Base-by-base conservation (phyloP, 2,113 vertebrate genomes). In the Plotosus lineatus region DNA sequence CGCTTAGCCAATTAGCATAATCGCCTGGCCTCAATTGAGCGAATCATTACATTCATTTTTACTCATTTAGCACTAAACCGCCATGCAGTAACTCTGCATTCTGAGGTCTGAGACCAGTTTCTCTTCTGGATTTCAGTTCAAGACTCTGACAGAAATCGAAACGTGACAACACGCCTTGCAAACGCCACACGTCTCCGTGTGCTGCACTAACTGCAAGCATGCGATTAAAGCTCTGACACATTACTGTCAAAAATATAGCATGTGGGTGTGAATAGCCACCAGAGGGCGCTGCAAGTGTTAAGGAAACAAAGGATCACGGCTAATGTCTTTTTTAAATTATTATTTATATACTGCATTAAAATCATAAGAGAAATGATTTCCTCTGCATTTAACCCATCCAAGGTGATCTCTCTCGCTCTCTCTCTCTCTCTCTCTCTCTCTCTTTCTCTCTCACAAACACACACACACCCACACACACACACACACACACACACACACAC, bases 1-100 rank as follows among this genome's bases (percentile, higher is more conserved):
- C n/a, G 15, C 63, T 55, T 28, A 79, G 77, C 7, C 51, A 69
- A 79, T 69, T 69, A 69, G 36, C 65, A 56, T 69, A 53, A 79
- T 50, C 6, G 36, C n/a, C 48, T 6, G 1, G 36, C 53, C 33
- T 78, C 60, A 69, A 69, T 69, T 26, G 46, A 56, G 63, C 77
- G 42, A 44, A 69, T 44, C 63, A 55, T 79, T 79, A 56, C 51
- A 69, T 42, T 38, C 36, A 31, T 56, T 69, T 79, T 51, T 40
- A 28, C n/a, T 38, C 19, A 14, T 68, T 69, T 55, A 31, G 55
- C n/a, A 40, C 63, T 28, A 19, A 68, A 40, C 33, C 50, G 38
- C 77, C 4, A 8, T 28, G 55, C 53, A 61, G 75, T 44, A 42
- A 21, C 76, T 46, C 28, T 51, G 40, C 42, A 28, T 31, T 46